phyloP scores from a whole-genome alignment of 2,888 invertebrate species.

The Aelia acuminata region DNA sequence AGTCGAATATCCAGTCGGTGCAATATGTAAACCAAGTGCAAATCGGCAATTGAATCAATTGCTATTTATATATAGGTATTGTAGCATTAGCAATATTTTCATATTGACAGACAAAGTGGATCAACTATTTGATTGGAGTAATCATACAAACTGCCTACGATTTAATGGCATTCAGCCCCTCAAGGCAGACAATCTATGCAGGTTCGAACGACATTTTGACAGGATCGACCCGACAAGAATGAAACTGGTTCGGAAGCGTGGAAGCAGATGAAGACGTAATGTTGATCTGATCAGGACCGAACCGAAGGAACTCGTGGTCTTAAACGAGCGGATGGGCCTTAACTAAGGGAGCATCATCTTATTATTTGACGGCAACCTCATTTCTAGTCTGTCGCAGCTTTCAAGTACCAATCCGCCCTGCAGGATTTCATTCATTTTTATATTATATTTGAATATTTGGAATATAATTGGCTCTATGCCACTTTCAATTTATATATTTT shows the following conservation, averaged over 20 bases:
- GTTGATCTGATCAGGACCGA: not conserved
- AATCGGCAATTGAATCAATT: not conserved
- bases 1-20: too few relatives aligned
- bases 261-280: not conserved
- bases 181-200: not conserved
- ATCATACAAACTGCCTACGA: not conserved
- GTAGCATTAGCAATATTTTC: not conserved
- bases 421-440: not conserved
- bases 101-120: not conserved
- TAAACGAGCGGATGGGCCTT: slow-evolving; percentile 43
- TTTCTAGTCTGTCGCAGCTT: not conserved
- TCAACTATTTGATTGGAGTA: not conserved
- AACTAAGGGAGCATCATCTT: slow-evolving; percentile 49
- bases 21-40: too few relatives aligned
- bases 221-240: not conserved
- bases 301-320: not conserved
- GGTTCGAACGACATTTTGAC: not conserved
- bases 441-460: too few relatives aligned
- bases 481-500: too few relatives aligned
- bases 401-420: not conserved
- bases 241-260: not conserved
- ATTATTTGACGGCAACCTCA: slow-evolving; percentile 31
- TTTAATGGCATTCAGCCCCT: not conserved
- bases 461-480: too few relatives aligned
- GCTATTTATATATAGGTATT: too few relatives aligned